Percentiles rank a stretch among this genome's conserved stretches.
These are phyloP conservation scores for Tipula lateralis DNA, from an alignment of 2,888 invertebrate genomes.

Conservation along the genomic window DNA sequence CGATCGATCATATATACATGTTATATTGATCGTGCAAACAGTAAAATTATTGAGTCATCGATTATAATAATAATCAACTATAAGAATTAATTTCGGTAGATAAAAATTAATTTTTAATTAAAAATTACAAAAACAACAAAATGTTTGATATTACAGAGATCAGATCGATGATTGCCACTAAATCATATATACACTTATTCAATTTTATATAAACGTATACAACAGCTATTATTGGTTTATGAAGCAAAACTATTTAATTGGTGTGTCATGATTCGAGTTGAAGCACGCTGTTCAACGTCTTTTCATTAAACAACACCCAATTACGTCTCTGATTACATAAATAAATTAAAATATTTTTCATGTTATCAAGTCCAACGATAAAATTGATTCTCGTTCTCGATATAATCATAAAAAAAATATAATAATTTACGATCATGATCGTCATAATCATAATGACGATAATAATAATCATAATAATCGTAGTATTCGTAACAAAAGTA, in stretches of 20 bases:
- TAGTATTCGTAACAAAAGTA: neutral
- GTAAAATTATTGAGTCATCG: neutral
- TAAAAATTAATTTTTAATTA: neutral
- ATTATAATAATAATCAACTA: neutral
- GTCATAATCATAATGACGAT: neutral
- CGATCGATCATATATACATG: too few relatives aligned
- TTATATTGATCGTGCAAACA: too few relatives aligned
- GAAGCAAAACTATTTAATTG: too few relatives aligned
- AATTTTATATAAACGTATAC: too few relatives aligned
- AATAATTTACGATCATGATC: constrained; percentile 11
- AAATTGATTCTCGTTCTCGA: constrained; percentile 12
- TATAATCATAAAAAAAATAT: neutral
- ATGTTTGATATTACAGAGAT: neutral
- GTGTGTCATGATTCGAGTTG: neutral
- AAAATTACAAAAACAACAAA: neutral
- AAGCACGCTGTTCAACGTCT: neutral
- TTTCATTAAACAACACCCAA: neutral
- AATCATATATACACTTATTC: too few relatives aligned
- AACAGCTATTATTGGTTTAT: too few relatives aligned
- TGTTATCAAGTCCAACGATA: constrained; percentile 1
- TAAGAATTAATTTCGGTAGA: too few relatives aligned
- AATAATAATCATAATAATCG: neutral
- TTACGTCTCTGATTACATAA: neutral
- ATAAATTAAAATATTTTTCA: neutral
- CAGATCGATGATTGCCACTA: too few relatives aligned